Evolutionary conservation across 2,113 vertebrate genomes (phyloP), one percentile per base, ranked within the genome.

Genomic region (Microcebus lehilahytsara): DNA sequence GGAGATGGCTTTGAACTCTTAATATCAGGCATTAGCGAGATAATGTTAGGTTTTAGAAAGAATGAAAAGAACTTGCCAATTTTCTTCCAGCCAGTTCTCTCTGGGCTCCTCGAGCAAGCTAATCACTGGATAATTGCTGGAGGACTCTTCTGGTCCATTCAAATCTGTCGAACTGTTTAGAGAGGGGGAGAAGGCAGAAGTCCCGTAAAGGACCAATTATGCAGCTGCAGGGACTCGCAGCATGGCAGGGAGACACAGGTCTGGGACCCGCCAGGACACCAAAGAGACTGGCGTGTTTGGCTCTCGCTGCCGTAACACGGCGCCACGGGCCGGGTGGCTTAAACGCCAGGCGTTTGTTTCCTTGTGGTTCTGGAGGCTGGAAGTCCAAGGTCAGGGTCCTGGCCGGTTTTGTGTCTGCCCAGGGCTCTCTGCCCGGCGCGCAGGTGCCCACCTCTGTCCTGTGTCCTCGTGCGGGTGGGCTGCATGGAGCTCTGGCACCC

Each of bases 21-120:
- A 97, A 96, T 97, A 98, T 96, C 80, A 87, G 92, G 87, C 96
- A 97, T 98, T 97, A 97, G 95, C 71, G 27, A 96, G 87, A 88
- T 92, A 96, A 98, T 96, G 96, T 96, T 97, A 95, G 96, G 90
- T 96, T 97, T 97, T 97, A 96, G 92, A 96, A 97, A 97, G 95
- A 97, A 97, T 97, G 90, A 97, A 97, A 97, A 96, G 95, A 97
- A 96, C 96, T 97, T 97, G 91, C 96, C 97, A 95, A 93, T 97
- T 97, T 97, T 98, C 96, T 94, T 74, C 60, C 80, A 94, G 94
- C 16, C 16, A 51, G 19, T 84, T 91, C 88, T 97, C 96, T 96
- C 85, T 87, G 85, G 96, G 78, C 81, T 95, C 87, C 83, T 67
- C 49, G 85, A 92, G 72, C 90, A 96, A 97, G 87, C 92, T 96